Evolutionary conservation across 2,113 vertebrate genomes (phyloP).

Genomic region (Brachionichthys hirsutus): DNA sequence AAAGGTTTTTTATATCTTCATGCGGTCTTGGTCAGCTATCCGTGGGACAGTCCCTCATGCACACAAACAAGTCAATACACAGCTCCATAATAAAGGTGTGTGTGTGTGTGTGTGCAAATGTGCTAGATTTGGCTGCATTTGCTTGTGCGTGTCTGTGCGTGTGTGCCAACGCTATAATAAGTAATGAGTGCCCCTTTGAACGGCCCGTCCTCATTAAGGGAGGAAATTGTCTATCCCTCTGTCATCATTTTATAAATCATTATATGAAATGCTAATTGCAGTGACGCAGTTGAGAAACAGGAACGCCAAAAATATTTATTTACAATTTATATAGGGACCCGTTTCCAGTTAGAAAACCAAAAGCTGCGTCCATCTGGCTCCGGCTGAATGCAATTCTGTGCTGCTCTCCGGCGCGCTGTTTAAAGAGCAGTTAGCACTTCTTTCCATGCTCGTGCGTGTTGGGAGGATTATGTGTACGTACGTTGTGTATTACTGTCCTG

Average conservation of each 20-base stretch:
- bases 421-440: slow-evolving; percentile 61
- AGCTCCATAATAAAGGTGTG: slow-evolving; percentile 12
- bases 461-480: slow-evolving; percentile 13
- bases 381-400: slow-evolving; percentile 54
- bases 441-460: slow-evolving; percentile 40
- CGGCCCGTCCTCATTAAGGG: slow-evolving; percentile 47
- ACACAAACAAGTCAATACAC: slow-evolving; percentile 14
- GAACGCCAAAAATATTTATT: slow-evolving; percentile 66
- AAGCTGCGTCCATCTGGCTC: slow-evolving; percentile 43
- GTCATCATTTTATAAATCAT: slow-evolving; percentile 65
- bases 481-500: slow-evolving; percentile 37
- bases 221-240: slow-evolving; percentile 48
- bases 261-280: slow-evolving; percentile 53
- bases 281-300: slow-evolving; percentile 47
- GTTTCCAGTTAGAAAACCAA: slow-evolving; percentile 45
- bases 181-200: slow-evolving; percentile 44
- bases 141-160: not conserved
- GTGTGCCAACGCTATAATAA: slow-evolving; percentile 36
- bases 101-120: slow-evolving; percentile 11
- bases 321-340: slow-evolving; percentile 47
- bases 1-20: slow-evolving; percentile 63
- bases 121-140: slow-evolving; percentile 30
- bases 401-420: slow-evolving; percentile 31
- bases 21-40: slow-evolving; percentile 64
- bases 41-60: slow-evolving; percentile 8